These are phyloP conservation scores for Pionites leucogaster DNA, from an alignment of 2,113 vertebrate genomes.

Conservation along the genomic window DNA sequence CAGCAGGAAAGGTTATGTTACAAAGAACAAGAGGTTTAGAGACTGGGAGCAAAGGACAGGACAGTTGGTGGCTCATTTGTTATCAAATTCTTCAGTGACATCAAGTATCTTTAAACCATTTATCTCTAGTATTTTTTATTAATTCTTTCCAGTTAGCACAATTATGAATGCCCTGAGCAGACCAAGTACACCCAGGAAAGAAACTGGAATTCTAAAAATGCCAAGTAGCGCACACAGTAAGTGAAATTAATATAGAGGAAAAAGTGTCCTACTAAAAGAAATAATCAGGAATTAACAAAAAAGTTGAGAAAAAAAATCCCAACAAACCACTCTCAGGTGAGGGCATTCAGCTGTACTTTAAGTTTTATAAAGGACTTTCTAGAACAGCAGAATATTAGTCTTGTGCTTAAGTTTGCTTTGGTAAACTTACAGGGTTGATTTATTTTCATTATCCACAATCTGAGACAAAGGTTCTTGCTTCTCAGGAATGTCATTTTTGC, in stretches of 20 bases:
- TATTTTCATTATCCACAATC: background rate
- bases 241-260: background rate
- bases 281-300: background rate
- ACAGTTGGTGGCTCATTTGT: background rate
- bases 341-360: background rate
- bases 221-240: background rate
- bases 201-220: background rate
- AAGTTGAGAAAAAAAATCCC: background rate
- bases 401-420: background rate
- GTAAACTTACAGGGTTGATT: conserved; percentile 61
- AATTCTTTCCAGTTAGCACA: background rate
- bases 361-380: background rate
- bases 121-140: background rate
- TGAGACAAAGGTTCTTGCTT: background rate
- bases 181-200: background rate
- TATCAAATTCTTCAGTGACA: background rate
- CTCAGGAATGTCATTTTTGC: background rate
- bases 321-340: background rate
- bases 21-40: background rate
- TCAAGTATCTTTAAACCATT: background rate
- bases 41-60: background rate
- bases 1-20: background rate
- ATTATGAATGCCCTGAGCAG: background rate
- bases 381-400: background rate
- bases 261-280: background rate